phyloP scores from a whole-genome alignment of 2,888 invertebrate genomes.

The Encarsia formosa region DNA sequence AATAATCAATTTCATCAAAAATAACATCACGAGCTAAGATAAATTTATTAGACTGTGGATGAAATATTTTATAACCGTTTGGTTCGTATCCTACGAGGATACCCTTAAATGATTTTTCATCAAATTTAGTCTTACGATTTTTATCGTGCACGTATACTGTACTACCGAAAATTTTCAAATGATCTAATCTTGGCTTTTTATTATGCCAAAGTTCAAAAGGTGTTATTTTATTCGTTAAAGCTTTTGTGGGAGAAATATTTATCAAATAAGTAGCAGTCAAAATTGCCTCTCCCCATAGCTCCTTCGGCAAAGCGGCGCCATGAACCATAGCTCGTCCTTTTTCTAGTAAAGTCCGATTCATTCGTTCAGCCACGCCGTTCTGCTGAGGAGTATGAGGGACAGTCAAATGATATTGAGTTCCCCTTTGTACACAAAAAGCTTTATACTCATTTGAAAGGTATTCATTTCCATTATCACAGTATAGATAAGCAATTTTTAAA shows the following conservation, averaged over 20 bases:
- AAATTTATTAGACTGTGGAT: constrained; percentile 36
- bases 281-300: constrained; percentile 14
- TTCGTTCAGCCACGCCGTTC: constrained; percentile 20
- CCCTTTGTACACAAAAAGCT: constrained; percentile 22
- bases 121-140: constrained; percentile 38
- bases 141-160: constrained; percentile 29
- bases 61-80: constrained; percentile 41
- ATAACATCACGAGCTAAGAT: constrained; percentile 40
- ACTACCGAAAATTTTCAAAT: neutral
- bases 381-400: constrained; percentile 19
- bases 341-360: constrained; percentile 21
- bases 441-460: neutral
- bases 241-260: neutral
- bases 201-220: neutral
- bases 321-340: constrained; percentile 16
- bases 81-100: no score
- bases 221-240: constrained; percentile 8
- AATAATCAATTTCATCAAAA: no score
- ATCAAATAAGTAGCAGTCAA: neutral
- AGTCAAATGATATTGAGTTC: constrained; percentile 23
- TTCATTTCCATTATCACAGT: constrained; percentile 11
- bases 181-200: neutral
- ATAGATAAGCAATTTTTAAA: neutral
- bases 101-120: constrained; percentile 43
- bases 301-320: constrained; percentile 1